These are phyloP conservation scores for Flexamia atlantica DNA, from an alignment of 2,888 invertebrate species.

Conservation along the genomic window DNA sequence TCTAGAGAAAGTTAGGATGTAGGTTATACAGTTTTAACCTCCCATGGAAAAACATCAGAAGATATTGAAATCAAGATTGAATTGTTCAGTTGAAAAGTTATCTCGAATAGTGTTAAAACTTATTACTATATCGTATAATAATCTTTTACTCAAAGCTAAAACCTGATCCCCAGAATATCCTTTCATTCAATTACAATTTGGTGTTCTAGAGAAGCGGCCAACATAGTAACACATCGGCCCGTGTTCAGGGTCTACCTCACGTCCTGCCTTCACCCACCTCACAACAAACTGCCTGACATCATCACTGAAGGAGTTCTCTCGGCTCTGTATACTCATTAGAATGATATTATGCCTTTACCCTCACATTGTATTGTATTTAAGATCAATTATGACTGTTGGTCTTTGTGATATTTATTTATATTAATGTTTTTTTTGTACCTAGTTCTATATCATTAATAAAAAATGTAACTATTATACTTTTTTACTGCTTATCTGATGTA, in stretches of 20 bases:
- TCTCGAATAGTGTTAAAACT: too few relatives aligned
- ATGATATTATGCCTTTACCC: slow-evolving; percentile 7
- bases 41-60: too few relatives aligned
- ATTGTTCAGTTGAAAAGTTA: too few relatives aligned
- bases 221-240: slow-evolving; percentile 42
- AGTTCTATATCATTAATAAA: too few relatives aligned
- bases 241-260: slow-evolving; percentile 58
- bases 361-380: not conserved
- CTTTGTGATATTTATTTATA: slow-evolving; percentile 16
- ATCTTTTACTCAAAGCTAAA: too few relatives aligned
- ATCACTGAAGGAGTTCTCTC: slow-evolving; percentile 68
- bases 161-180: too few relatives aligned
- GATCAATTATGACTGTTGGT: not conserved
- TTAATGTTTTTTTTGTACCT: not conserved
- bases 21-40: too few relatives aligned
- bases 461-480: too few relatives aligned
- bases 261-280: slow-evolving; percentile 39
- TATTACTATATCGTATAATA: too few relatives aligned
- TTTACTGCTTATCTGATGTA: too few relatives aligned
- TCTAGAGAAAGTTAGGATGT: too few relatives aligned
- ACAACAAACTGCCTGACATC: slow-evolving; percentile 66
- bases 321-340: slow-evolving; percentile 64
- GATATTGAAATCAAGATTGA: too few relatives aligned
- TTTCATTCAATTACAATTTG: not conserved
- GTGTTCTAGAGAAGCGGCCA: slow-evolving; percentile 21